These are phyloP conservation scores for Elegia similella DNA, from an alignment of 2,888 invertebrate species.

Conservation along the genomic window DNA sequence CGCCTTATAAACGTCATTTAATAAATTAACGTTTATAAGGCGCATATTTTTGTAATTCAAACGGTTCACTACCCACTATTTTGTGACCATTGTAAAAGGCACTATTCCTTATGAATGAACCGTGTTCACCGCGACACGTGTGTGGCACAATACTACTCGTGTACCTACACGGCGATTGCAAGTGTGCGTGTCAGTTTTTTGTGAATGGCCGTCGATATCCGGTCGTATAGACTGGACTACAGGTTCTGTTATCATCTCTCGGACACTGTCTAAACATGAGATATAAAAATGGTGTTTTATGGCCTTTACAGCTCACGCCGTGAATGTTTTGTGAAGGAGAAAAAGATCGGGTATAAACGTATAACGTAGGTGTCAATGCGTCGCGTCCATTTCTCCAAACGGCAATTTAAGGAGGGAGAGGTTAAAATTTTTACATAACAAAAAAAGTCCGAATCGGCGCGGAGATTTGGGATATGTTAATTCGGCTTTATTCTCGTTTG, in stretches of 20 bases:
- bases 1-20: too few relatives aligned
- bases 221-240: constrained; percentile 67
- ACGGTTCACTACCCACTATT: constrained; percentile 53
- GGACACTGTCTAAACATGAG: constrained; percentile 76
- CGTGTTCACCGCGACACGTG: constrained; percentile 48
- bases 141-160: constrained; percentile 48
- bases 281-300: constrained; percentile 81
- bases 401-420: constrained; percentile 59
- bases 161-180: constrained; percentile 34
- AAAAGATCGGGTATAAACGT: constrained; percentile 57
- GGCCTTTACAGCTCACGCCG: constrained; percentile 63
- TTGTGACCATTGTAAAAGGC: constrained; percentile 59
- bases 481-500: constrained; percentile 56
- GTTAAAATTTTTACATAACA: constrained; percentile 63
- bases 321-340: constrained; percentile 32
- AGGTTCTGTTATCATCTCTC: constrained; percentile 79
- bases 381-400: constrained; percentile 48
- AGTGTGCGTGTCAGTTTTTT: constrained; percentile 67
- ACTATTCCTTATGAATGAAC: constrained; percentile 75
- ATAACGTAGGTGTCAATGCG: constrained; percentile 74
- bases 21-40: constrained; percentile 35
- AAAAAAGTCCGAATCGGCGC: constrained; percentile 55
- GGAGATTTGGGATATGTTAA: constrained; percentile 67
- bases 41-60: constrained; percentile 39
- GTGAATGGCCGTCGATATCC: constrained; percentile 79